Evolutionary conservation across 2,797 vertebrate species (phyloP), one percentile per base, ranked within the genome.

Genomic region (Catharus ustulatus): DNA sequence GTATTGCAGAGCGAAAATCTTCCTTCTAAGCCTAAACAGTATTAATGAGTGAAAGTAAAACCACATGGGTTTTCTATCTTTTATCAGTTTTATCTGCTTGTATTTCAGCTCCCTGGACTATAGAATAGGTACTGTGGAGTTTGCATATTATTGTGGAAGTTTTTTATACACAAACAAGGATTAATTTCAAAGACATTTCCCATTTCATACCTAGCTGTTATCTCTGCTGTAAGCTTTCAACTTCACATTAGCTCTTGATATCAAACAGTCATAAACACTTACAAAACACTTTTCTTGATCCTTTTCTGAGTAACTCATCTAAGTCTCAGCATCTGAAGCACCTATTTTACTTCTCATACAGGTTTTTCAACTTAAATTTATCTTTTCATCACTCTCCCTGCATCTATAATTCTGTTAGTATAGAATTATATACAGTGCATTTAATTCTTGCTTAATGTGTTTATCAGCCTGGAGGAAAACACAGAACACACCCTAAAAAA

Each of bases 131-230:
- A 51, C 74, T 40, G 22, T 13, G 34, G 55, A 91, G 48, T 24
- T 16, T 21, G 29, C 51, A 49, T n/a, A 30, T 86, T 88, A 72
- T 46, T 81, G 51, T 13, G 68, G 38, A 46, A 95, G 51, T 15
- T 51, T 91, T 90, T 86, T 58, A 90, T 54, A 90, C 9, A 90
- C 45, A 81, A 86, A 81, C 54, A 40, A 68, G 80, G 51, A 84
- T 88, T 91, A 72, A 69, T 93, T 84, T 95, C 86, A 90, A 84
- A 91, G 76, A 57, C 42, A 46, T 75, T 90, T 45, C 38, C n/a
- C 40, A 51, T 90, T 75, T 72, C 59, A 46, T 75, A 86, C 64
- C 51, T 86, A 90, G 73, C 27, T 62, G 55, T 83, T 85, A 95
- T 88, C 62, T 86, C 66, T 72, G 52, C 62, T 78, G 40, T 75